These are phyloP conservation scores for Ailurus styani DNA, from an alignment of 2,113 vertebrate species.

Conservation along the genomic window DNA sequence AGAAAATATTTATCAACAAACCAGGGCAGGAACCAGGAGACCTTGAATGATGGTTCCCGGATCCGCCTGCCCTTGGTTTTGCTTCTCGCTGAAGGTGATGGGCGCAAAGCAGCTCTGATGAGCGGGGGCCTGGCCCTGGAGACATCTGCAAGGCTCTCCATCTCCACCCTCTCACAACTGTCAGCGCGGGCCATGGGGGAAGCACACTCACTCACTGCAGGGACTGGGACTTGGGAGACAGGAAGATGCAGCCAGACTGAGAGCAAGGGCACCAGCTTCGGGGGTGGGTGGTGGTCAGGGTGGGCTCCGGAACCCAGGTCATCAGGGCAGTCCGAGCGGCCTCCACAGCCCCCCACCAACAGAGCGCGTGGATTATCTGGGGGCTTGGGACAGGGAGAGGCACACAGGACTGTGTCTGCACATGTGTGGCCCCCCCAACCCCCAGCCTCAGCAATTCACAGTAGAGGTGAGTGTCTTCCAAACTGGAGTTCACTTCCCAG, in stretches of 20 bases:
- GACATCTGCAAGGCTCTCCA: neutral
- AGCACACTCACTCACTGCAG: neutral
- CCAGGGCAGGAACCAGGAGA: neutral
- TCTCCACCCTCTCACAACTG: neutral
- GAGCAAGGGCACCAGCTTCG: neutral
- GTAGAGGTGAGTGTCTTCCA: neutral
- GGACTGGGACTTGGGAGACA: neutral
- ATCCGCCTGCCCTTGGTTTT: neutral
- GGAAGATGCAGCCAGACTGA: neutral
- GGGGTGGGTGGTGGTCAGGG: neutral
- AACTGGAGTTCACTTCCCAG: neutral
- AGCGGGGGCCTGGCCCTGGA: neutral
- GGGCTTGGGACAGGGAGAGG: neutral
- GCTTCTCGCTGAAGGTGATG: neutral
- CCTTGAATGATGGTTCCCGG: neutral
- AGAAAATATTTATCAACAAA: neutral
- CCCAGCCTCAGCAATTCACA: neutral
- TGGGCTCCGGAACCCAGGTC: neutral
- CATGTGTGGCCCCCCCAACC: too few species aligned
- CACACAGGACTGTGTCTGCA: neutral
- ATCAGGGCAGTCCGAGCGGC: neutral
- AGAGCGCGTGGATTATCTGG: accelerated
- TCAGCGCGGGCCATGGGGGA: accelerated
- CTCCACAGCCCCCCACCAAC: accelerated
- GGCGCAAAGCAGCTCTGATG: neutral